These are phyloP conservation scores for Agapornis roseicollis DNA, from an alignment of 2,113 vertebrate species.

Conservation along the genomic window DNA sequence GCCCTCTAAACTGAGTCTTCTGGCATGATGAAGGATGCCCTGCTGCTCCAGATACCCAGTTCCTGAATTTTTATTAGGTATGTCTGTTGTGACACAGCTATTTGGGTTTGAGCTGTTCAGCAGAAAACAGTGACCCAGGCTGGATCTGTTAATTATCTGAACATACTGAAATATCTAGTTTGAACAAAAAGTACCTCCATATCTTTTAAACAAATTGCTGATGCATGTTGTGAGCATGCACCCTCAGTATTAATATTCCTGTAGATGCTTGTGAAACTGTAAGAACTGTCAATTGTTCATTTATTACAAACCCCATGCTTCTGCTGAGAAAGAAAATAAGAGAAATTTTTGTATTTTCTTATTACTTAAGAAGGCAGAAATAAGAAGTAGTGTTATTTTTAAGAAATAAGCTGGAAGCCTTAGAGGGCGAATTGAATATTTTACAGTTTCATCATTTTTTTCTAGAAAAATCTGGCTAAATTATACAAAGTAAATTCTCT, in stretches of 20 bases:
- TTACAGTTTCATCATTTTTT: neutral
- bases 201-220: neutral
- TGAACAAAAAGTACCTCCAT: fast-evolving
- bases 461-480: neutral
- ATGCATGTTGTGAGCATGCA: fast-evolving
- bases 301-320: neutral
- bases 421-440: neutral
- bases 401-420: neutral
- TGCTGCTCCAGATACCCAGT: neutral
- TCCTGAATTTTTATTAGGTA: neutral
- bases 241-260: neutral
- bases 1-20: neutral
- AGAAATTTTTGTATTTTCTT: neutral
- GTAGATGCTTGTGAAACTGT: neutral
- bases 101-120: neutral
- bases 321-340: neutral
- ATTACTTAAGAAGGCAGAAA: neutral
- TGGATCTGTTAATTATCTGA: neutral
- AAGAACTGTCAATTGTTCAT: neutral
- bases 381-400: neutral
- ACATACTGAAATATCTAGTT: neutral
- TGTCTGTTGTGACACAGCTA: neutral
- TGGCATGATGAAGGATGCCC: neutral
- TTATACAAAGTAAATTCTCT: neutral
- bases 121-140: neutral